A percentile compares a stretch with the other conserved stretches of the same genome.
Conservation (phyloP, 1,140 invertebrate genomes). For the Drosophila insularis region DNA sequence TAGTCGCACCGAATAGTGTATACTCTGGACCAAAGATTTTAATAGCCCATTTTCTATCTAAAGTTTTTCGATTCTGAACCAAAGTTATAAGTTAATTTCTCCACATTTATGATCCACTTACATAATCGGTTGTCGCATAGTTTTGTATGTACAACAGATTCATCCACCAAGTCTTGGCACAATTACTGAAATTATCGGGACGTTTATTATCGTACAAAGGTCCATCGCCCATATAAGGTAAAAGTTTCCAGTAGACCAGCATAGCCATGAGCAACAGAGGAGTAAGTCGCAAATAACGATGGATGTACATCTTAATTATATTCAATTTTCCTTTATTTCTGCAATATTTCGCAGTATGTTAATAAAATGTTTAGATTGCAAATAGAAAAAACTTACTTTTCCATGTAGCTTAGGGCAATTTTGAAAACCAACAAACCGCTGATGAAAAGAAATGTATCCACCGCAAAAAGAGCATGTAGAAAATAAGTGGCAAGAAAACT, state of each 20-base stretch:
- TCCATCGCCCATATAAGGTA: slow-evolving; percentile 1
- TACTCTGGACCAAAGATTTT: too few species aligned
- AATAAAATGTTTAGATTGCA: background rate
- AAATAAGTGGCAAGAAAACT: background rate
- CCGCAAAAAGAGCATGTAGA: background rate
- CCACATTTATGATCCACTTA: background rate
- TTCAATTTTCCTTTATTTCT: background rate
- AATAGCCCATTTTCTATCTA: too few species aligned
- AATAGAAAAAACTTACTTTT: background rate
- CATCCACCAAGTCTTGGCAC: slow-evolving; percentile 3
- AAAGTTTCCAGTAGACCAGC: background rate
- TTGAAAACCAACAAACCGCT: slow-evolving; percentile 1
- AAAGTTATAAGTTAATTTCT: too few species aligned
- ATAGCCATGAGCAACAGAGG: background rate
- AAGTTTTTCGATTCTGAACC: too few species aligned
- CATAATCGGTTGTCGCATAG: background rate
- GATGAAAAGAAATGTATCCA: background rate
- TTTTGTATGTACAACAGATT: slow-evolving; percentile 1
- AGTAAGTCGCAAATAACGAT: background rate
- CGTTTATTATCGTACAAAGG: background rate
- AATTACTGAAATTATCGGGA: background rate
- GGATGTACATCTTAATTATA: background rate
- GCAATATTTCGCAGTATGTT: background rate
- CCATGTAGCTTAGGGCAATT: background rate
- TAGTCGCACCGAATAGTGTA: too few species aligned